phyloP scores from a whole-genome alignment of 2,113 vertebrate species.

The Cariama cristata region DNA sequence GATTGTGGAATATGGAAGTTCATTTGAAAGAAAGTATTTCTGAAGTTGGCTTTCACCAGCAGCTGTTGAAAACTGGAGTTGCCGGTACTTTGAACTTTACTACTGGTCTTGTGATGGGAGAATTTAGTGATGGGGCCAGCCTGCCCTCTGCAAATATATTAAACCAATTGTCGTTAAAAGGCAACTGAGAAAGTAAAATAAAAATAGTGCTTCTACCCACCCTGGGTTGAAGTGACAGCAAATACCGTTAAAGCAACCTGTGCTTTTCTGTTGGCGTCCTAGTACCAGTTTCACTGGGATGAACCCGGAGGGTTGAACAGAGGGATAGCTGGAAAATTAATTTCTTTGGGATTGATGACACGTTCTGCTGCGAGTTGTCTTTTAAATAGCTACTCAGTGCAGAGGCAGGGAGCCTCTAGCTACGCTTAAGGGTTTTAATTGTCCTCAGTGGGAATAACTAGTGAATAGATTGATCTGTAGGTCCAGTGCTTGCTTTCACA shows the following conservation, averaged over 20 bases:
- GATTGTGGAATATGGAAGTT: background rate
- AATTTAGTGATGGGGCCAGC: background rate
- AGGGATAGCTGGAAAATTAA: background rate
- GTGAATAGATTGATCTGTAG: background rate
- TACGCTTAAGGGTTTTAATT: background rate
- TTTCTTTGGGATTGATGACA: background rate
- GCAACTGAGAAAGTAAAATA: background rate
- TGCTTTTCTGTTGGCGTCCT: background rate
- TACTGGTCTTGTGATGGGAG: background rate
- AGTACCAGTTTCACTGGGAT: rapidly evolving
- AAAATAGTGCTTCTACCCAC: background rate
- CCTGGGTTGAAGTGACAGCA: background rate
- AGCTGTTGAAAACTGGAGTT: background rate
- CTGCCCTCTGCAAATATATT: background rate
- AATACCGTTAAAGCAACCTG: background rate
- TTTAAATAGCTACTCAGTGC: background rate
- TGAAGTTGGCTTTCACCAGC: background rate
- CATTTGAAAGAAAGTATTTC: background rate
- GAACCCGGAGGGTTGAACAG: background rate
- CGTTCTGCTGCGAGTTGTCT: background rate
- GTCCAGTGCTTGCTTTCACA: background rate
- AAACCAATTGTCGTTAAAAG: background rate
- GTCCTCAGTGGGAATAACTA: background rate
- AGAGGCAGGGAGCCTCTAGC: background rate
- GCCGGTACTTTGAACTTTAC: background rate